Conservation (phyloP, 2,113 vertebrate species). For the Gulo gulo region DNA sequence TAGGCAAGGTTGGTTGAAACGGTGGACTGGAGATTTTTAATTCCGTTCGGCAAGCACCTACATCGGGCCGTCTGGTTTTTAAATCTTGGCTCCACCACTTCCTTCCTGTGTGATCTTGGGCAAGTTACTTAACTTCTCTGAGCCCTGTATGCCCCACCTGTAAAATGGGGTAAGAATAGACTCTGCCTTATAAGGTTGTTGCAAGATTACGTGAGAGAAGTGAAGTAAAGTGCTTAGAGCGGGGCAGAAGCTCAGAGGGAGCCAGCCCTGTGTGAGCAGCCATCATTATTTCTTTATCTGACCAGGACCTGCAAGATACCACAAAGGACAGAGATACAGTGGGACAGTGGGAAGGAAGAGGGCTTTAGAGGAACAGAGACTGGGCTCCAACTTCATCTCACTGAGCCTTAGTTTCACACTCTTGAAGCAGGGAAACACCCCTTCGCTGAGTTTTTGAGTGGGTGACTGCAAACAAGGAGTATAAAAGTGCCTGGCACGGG, state of each 20-base stretch:
- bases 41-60: background rate
- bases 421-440: background rate
- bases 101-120: constrained; percentile 50
- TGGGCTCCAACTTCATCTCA: background rate
- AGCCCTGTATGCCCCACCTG: background rate
- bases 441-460: background rate
- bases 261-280: background rate
- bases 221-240: background rate
- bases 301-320: background rate
- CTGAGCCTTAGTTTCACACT: background rate
- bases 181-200: background rate
- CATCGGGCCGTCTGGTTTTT: constrained; percentile 8
- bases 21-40: background rate
- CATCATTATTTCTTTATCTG: background rate
- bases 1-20: background rate
- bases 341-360: background rate
- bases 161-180: background rate
- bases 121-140: constrained; percentile 19
- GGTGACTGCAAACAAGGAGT: background rate
- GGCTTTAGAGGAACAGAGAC: background rate
- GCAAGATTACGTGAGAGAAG: background rate
- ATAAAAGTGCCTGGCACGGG: background rate
- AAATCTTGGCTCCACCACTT: constrained; percentile 39
- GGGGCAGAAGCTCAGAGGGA: background rate
- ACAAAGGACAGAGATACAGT: background rate